Evolutionary conservation across 1,140 invertebrate genomes (phyloP).

Genomic region (Lordiphosa stackelbergi): DNA sequence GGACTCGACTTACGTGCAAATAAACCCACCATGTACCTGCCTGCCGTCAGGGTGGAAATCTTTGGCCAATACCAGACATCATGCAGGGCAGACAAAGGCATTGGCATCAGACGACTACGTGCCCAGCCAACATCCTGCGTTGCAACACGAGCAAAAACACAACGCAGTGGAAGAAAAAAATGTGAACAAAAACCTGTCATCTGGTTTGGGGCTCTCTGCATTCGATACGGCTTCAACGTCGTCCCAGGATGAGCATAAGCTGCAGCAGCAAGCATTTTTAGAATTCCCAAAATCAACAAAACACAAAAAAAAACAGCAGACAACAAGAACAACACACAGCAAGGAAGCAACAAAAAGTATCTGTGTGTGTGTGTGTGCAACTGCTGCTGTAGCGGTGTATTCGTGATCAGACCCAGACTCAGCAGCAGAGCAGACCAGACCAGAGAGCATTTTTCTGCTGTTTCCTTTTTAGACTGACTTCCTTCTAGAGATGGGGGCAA

Average conservation of each 20-base stretch:
- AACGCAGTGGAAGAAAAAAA: conserved; percentile 13
- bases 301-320: conserved; percentile 35
- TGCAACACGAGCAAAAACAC: conserved; percentile 14
- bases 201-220: conserved; percentile 34
- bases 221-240: conserved; percentile 28
- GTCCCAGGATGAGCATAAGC: conserved; percentile 30
- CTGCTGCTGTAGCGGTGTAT: too few species aligned
- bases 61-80: too few species aligned
- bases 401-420: conserved; percentile 42
- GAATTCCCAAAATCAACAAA: conserved; percentile 64
- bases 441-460: conserved; percentile 12
- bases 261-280: conserved; percentile 55
- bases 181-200: conserved; percentile 51
- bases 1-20: too few species aligned
- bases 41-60: too few species aligned
- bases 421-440: conserved; percentile 28
- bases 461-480: conserved; percentile 4
- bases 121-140: conserved; percentile 56
- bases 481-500: conserved; percentile 3
- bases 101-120: conserved; percentile 35
- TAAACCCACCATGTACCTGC: too few species aligned
- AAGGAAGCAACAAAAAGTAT: conserved; percentile 35
- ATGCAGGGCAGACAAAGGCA: conserved; percentile 11
- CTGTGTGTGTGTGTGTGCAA: conserved; percentile 8
- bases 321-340: conserved; percentile 20